These are phyloP conservation scores for Drosophila neonasuta DNA, from an alignment of 2,888 invertebrate species.

Conservation along the genomic window DNA sequence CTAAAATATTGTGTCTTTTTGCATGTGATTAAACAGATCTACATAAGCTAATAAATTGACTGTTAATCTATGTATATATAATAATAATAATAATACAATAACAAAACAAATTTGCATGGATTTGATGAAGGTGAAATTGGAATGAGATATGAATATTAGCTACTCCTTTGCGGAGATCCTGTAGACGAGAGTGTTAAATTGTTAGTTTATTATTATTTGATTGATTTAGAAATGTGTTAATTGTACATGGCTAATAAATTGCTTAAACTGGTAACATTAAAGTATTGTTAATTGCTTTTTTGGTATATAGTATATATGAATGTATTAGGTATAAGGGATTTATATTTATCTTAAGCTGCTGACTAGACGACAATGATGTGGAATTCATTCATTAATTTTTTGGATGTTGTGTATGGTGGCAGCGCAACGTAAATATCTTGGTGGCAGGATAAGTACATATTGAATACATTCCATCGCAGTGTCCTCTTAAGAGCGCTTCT, in stretches of 20 bases:
- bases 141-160: not conserved
- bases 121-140: conserved; percentile 1
- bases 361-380: conserved; percentile 64
- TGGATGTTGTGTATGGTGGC: conserved; percentile 54
- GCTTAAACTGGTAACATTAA: conserved; percentile 70
- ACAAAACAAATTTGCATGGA: not conserved
- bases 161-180: not conserved
- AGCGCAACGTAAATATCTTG: conserved; percentile 63
- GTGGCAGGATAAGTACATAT: conserved; percentile 59
- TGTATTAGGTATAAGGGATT: conserved; percentile 13
- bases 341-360: conserved; percentile 59
- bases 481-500: conserved; percentile 71
- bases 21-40: conserved; percentile 49
- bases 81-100: conserved; percentile 3
- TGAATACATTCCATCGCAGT: conserved; percentile 19
- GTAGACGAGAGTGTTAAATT: conserved; percentile 24
- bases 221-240: conserved; percentile 64
- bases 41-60: conserved; percentile 48
- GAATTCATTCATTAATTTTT: conserved; percentile 19
- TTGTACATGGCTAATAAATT: conserved; percentile 64
- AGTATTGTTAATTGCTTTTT: conserved; percentile 72
- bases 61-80: conserved; percentile 32
- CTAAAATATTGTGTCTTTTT: conserved; percentile 43
- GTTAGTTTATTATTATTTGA: conserved; percentile 68
- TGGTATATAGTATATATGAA: conserved; percentile 48